Base-by-base conservation (phyloP, 2,888 invertebrate species). In the Papilio protenor region DNA sequence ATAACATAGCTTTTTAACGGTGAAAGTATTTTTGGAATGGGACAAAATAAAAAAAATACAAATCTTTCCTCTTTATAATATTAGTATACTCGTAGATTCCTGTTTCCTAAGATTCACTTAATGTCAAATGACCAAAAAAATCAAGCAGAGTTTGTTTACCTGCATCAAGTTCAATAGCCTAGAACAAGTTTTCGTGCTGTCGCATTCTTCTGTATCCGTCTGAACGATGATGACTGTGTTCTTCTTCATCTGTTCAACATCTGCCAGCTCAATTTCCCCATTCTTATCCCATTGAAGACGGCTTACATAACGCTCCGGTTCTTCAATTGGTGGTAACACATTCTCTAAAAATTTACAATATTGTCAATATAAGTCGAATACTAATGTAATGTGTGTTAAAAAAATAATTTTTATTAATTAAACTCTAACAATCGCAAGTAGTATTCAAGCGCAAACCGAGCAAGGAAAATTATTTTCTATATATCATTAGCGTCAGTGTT, bases 221-320 rank as follows among this genome's bases (percentile, higher is more conserved):
- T 95, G 94, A 18, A 92, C 89, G 1, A 93, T 84, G n/a, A 94
- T 85, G 27, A 95, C 90, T 74, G 90, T 85, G 1, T 82, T 82
- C 6, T 93, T 86, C 73, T 83, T 85, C 23, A 84, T 80, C 0
- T 82, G 80, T 3, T 78, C 18, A 1, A 79, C 64, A 3, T 79
- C 76, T 0, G 73, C 18, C 16, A 81, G 10, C 0, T 21, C 64
- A 21, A 66, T 23, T 66, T 79, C 81, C 45, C 76, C 73, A 16
- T n/a, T 52, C 0, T 79, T 77, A 72, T 87, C 85, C 88, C 89
- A 89, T 77, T 89, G 88, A 6, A 78, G 70, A 16, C 61, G 61
- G 16, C 23, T 75, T 14, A 55, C 71, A 1, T 84, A 83, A 55
- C 83, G 87, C 27, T 89, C 82, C 0, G 90, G 85, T 47, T 76